Evolutionary conservation across 2,797 vertebrate genomes (phyloP).

Genomic region (Paguma larvata): DNA sequence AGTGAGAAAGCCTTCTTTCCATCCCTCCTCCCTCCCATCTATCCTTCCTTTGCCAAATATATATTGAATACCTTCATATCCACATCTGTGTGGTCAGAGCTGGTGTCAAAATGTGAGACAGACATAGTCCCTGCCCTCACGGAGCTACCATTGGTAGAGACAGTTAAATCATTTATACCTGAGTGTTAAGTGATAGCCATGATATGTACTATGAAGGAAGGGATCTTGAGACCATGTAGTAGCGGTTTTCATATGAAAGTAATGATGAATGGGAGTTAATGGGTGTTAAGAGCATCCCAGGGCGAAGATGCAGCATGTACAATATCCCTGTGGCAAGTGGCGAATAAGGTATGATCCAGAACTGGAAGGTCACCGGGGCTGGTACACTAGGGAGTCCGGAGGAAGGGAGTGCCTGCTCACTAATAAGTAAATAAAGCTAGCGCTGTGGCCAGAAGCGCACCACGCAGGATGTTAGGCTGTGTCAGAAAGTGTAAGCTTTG

Average conservation of each 20-base stretch:
- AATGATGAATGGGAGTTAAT: not conserved
- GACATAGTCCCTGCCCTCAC: fast-evolving
- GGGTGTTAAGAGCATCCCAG: not conserved
- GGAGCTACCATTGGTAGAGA: not conserved
- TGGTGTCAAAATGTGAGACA: too few relatives aligned
- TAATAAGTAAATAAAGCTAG: not conserved
- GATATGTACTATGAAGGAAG: not conserved
- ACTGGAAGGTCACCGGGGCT: not conserved
- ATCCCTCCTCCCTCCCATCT: too few relatives aligned
- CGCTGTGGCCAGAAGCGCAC: not conserved
- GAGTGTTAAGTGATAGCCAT: not conserved
- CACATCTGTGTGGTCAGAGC: not conserved
- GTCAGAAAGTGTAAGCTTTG: too few relatives aligned
- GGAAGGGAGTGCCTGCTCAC: fast-evolving
- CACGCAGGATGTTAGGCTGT: fast-evolving
- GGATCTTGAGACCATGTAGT: not conserved
- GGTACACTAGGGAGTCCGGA: too few relatives aligned
- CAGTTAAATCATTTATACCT: not conserved
- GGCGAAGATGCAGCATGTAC: not conserved
- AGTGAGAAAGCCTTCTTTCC: not conserved
- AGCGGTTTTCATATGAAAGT: not conserved
- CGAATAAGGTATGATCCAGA: not conserved
- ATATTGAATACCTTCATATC: not conserved
- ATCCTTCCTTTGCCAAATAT: not conserved
- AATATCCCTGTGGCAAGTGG: not conserved